Evolutionary conservation across 2,797 vertebrate species (phyloP).

Genomic region (Dromococcyx pavoninus): DNA sequence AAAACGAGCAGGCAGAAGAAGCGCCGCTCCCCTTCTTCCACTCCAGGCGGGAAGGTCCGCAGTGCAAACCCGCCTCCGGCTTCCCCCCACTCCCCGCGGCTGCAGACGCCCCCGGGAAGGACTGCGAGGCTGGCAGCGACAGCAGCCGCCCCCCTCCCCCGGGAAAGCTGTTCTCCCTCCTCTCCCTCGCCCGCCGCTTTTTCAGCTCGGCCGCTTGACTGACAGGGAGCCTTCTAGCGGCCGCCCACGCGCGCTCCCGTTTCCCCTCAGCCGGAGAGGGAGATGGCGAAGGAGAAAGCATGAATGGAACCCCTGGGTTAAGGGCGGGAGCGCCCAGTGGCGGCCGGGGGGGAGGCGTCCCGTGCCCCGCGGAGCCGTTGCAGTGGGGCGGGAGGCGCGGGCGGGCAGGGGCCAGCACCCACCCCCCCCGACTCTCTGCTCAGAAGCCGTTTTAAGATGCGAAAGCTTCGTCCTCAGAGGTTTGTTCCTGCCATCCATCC

Average conservation of each 20-base stretch:
- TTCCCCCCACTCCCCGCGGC: neutral
- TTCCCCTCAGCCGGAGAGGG: conserved; percentile 54
- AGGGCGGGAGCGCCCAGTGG: neutral
- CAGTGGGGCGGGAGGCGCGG: neutral
- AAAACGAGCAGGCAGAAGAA: neutral
- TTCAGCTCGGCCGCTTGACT: conserved; percentile 71
- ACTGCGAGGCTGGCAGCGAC: conserved; percentile 32
- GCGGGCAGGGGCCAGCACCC: neutral
- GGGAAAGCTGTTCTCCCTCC: conserved; percentile 41
- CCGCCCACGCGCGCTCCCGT: conserved; percentile 67
- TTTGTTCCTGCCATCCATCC: neutral
- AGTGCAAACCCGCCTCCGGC: neutral
- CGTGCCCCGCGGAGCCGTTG: neutral
- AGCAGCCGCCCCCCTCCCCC: conserved; percentile 69
- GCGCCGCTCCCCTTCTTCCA: neutral
- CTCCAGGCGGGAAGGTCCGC: neutral
- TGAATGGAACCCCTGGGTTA: conserved; percentile 70
- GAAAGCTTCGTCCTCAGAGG: no score
- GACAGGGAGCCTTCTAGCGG: conserved; percentile 73
- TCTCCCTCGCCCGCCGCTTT: conserved; percentile 52
- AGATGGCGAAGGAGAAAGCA: conserved; percentile 51
- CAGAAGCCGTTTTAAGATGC: no score
- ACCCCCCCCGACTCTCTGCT: no score
- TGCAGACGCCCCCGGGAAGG: conserved; percentile 13
- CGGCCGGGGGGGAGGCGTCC: neutral